Evolutionary conservation across 1,140 invertebrate genomes (phyloP).

Genomic region (Drosophila ercepeae): DNA sequence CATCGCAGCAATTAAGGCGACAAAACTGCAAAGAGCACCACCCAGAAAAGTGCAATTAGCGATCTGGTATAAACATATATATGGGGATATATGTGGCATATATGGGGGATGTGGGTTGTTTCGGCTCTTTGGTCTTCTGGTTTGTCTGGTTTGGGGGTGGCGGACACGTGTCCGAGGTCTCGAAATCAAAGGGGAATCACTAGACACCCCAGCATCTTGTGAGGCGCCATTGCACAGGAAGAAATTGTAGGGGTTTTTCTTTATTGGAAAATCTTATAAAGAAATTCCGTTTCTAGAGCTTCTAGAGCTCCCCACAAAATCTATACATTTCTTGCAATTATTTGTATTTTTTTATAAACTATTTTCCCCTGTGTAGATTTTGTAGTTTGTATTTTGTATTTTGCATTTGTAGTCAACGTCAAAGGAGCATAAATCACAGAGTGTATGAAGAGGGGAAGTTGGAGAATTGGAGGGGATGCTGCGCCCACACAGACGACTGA

Average conservation of each 20-base stretch:
- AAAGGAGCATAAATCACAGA: slow-evolving; percentile 74
- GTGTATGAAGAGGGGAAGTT: neutral
- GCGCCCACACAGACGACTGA: slow-evolving; percentile 68
- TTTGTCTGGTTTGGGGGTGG: neutral
- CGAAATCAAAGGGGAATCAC: slow-evolving; percentile 50
- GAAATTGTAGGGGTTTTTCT: neutral
- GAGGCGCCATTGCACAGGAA: slow-evolving; percentile 3
- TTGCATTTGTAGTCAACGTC: slow-evolving; percentile 53
- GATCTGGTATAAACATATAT: slow-evolving; percentile 9
- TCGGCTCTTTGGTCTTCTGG: neutral
- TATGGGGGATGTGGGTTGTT: slow-evolving; percentile 1
- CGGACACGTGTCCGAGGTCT: slow-evolving; percentile 52
- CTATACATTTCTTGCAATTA: too few species aligned
- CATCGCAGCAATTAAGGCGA: slow-evolving; percentile 69
- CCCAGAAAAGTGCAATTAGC: slow-evolving; percentile 72
- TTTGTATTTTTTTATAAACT: neutral
- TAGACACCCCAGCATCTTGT: slow-evolving; percentile 7
- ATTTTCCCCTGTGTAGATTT: slow-evolving; percentile 17
- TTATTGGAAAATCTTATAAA: neutral
- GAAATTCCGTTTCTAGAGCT: too few species aligned
- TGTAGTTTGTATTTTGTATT: slow-evolving; percentile 33
- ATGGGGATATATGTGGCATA: neutral
- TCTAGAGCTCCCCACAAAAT: too few species aligned
- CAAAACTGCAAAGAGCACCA: slow-evolving; percentile 72
- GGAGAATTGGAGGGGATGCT: neutral